Evolutionary conservation across 2,113 vertebrate species (phyloP).

Genomic region (Bubo blakistoni): DNA sequence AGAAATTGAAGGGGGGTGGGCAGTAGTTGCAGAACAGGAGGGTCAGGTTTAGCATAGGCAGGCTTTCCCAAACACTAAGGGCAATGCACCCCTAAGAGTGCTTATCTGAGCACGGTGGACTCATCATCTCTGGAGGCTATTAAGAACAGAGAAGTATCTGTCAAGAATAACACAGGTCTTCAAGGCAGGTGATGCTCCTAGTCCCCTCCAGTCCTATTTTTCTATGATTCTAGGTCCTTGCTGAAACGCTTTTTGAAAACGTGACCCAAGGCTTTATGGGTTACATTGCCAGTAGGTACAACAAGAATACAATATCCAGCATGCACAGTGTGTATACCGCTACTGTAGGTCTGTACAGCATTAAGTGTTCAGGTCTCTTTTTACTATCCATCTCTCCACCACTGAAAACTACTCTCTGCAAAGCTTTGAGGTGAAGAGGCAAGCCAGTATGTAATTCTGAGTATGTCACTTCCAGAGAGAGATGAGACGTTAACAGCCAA

Average conservation of each 20-base stretch:
- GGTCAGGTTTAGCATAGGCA: neutral
- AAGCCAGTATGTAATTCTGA: conserved; percentile 13
- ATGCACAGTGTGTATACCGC: neutral
- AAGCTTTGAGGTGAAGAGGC: conserved; percentile 18
- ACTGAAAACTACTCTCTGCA: conserved; percentile 28
- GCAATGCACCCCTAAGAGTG: neutral
- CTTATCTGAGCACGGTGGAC: neutral
- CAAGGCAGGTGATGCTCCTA: neutral
- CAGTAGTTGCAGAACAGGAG: neutral
- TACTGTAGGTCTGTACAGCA: neutral
- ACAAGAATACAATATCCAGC: neutral
- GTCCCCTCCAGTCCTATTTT: neutral
- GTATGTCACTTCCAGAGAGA: neutral
- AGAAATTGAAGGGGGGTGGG: neutral
- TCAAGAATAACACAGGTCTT: neutral
- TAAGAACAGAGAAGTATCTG: neutral
- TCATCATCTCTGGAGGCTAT: neutral
- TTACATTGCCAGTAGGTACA: neutral
- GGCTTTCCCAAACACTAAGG: neutral
- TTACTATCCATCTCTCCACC: neutral
- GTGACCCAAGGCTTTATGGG: neutral
- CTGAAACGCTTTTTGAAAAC: neutral
- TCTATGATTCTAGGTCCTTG: neutral
- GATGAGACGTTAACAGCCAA: neutral
- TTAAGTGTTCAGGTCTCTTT: neutral